Conservation (phyloP, 1,140 invertebrate genomes). For the Thalassaphorura encarpata region DNA sequence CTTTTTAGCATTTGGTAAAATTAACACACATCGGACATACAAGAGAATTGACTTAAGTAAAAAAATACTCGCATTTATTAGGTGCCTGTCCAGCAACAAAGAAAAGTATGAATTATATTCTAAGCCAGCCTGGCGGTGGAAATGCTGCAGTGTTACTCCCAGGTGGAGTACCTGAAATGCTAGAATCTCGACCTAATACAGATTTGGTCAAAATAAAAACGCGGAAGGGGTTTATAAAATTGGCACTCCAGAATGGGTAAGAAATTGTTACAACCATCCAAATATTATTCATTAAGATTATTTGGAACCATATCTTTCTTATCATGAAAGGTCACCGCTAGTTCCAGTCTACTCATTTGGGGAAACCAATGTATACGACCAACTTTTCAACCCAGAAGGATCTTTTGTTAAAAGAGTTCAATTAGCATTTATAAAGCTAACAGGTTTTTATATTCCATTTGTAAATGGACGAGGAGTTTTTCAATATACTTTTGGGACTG, state of each 20-base stretch:
- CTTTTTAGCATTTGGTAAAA: slow-evolving; percentile 35
- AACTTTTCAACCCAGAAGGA: slow-evolving; percentile 58
- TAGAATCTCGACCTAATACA: slow-evolving; percentile 13
- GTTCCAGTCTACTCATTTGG: slow-evolving; percentile 86
- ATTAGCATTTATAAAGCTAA: slow-evolving; percentile 52
- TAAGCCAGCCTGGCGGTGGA: too few species aligned
- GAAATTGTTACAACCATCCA: neutral
- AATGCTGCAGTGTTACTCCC: too few species aligned
- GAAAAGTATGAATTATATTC: too few species aligned
- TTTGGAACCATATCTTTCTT: slow-evolving; percentile 5
- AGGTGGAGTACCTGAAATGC: slow-evolving; percentile 22
- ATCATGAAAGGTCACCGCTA: slow-evolving; percentile 58
- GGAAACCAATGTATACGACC: slow-evolving; percentile 79
- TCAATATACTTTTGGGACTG: slow-evolving; percentile 73
- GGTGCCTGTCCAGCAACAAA: too few species aligned
- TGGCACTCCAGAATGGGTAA: slow-evolving; percentile 37
- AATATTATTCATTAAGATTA: neutral
- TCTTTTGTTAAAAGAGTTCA: slow-evolving; percentile 58
- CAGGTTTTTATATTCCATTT: slow-evolving; percentile 66
- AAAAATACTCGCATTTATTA: too few species aligned
- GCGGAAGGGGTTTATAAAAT: slow-evolving; percentile 38
- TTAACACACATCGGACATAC: slow-evolving; percentile 44
- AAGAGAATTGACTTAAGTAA: slow-evolving; percentile 34
- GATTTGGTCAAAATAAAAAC: slow-evolving; percentile 35
- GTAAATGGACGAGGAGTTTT: slow-evolving; percentile 76